A percentile compares a stretch with the other conserved stretches of the same genome.
These are phyloP conservation scores for Buceros bicornis DNA, from an alignment of 2,797 vertebrate genomes.

Conservation along the genomic window DNA sequence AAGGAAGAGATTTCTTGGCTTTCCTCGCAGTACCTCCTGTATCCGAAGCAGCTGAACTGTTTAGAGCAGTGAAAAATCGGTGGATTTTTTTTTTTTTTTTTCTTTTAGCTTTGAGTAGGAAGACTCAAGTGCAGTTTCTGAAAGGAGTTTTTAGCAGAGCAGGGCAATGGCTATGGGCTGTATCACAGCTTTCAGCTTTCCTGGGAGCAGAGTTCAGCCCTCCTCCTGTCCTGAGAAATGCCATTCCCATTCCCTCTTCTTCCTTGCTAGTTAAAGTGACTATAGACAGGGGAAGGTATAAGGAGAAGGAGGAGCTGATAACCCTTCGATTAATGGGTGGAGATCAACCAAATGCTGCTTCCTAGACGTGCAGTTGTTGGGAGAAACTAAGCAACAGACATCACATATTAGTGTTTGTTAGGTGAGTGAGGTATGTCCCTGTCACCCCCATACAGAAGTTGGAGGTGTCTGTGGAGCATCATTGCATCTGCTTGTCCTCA, in stretches of 20 bases:
- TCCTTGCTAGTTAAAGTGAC: neutral
- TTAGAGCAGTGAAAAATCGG: neutral
- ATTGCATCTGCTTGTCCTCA: neutral
- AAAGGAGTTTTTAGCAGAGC: neutral
- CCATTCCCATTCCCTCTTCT: neutral
- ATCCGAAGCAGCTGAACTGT: neutral
- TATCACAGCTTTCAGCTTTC: neutral
- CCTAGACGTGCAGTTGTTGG: neutral
- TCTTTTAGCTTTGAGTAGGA: neutral
- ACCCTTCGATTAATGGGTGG: neutral
- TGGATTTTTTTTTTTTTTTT: neutral
- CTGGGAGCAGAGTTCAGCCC: neutral
- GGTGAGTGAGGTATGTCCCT: neutral
- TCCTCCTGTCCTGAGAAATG: neutral
- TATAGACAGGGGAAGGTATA: neutral
- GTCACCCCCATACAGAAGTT: neutral
- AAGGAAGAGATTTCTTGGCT: neutral
- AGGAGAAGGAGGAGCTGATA: neutral
- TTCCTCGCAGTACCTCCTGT: neutral
- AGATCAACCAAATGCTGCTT: neutral
- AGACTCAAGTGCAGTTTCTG: neutral
- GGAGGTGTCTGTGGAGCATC: neutral
- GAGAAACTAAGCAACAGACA: slow-evolving; percentile 3
- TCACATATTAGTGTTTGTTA: neutral
- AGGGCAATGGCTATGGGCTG: neutral